Evolutionary conservation across 2,113 vertebrate genomes (phyloP), one percentile per base, ranked within the genome.

Genomic region (Myxocyprinus asiaticus): DNA sequence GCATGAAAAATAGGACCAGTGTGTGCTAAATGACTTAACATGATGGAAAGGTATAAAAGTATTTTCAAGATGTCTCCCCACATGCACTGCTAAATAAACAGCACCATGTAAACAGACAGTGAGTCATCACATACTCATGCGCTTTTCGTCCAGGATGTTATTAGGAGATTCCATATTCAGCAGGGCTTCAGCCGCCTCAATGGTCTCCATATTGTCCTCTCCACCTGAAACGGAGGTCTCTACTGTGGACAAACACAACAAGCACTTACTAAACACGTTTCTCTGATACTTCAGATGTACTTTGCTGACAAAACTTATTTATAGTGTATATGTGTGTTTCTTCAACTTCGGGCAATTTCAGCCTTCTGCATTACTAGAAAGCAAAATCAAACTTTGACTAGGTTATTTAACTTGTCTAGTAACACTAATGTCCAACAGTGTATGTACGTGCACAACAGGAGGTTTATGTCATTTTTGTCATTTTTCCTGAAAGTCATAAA

Each of bases 161-260:
- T 93, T 95, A 63, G 95, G 95, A 59, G 95, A 95, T 83, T 95
- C 95, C 88, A 94, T 94, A 81, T 94, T 95, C 5, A 95, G 92
- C 62, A 96, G 90, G 79, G 93, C 94, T 67, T 94, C 94, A 0
- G 93, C 92, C 2, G 94, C 92, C 80, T 93, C 91, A 0, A 88
- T 88, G 4, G 92, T 92, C 81, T 94, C 94, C 84, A 94, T 92
- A 72, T 88, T 92, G 85, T 94, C 92, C 67, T 94, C 94, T 59
- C 89, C 80, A 2, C 92, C 93, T 56, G 89, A 89, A 7, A 91
- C 90, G 5, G 86, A 74, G 7, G 91, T 87, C 86, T 93, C 91
- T 89, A 84, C 79, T 79, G 67, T 51, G 84, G 56, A 55, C 8
- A 78, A 17, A 85, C 55, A 58, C 55, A 58, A 58, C 55, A 58